Evolutionary conservation across 2,113 vertebrate genomes (phyloP), one percentile per base, ranked within the genome.

Genomic region (Empidonax alnorum): DNA sequence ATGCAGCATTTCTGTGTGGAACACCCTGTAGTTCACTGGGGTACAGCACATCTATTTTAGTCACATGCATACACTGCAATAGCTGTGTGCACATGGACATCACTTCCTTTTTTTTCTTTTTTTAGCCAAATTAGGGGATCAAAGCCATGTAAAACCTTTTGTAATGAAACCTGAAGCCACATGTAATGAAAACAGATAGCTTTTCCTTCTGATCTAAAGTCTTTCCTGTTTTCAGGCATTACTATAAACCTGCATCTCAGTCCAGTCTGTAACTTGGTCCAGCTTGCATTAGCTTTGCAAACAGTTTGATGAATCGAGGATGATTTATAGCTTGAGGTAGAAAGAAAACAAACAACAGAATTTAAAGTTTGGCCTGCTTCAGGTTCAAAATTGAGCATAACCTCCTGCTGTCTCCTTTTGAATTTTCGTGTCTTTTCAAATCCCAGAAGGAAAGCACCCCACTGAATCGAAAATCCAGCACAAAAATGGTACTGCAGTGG

Each of bases 181-280:
- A 42, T 95, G 73, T 96, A 96, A 94, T 97, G 93, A 97, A 96
- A 96, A 88, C 86, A 84, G 92, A 97, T 93, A 96, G 94, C 61
- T 93, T 94, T 94, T 90, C 80, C 73, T 95, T 95, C 92, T 94
- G 90, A 95, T 93, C 90, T 96, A 87, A 96, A 95, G 86, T 89
- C 90, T 90, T 95, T 97, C 94, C 94, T 96, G 94, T 89, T 96
- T 93, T 92, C 90, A 94, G 62, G 74, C 93, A 90, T 95, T 95
- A 88, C 92, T 95, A 90, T 96, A 96, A 97, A 96, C 86, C 80
- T 92, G 56, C 79, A 84, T 85, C 85, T 94, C 84, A 68, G 90
- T 83, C 90, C 72, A 87, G 86, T 59, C 88, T 84, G 90, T 94
- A 95, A 95, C 82, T 71, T 95, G 52, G 82, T 87, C 85, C 94